A percentile compares a stretch with the other conserved stretches of the same genome.
These are phyloP conservation scores for Oscheius sp. DNA, from an alignment of 2,888 invertebrate species.

Conservation along the genomic window DNA sequence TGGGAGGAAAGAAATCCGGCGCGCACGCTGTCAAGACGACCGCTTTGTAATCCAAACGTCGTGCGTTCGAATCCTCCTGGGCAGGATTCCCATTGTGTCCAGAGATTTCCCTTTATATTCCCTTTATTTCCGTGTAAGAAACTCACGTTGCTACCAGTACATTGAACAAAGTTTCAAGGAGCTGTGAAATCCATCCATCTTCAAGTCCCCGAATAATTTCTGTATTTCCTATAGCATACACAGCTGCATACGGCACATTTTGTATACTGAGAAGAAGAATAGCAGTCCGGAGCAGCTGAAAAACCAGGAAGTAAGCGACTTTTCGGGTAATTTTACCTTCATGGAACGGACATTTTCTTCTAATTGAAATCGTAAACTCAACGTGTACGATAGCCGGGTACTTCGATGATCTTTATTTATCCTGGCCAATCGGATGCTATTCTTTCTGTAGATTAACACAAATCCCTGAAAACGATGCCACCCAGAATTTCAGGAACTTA, in stretches of 20 bases:
- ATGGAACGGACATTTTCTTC: slow-evolving; percentile 32
- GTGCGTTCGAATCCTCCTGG: no score
- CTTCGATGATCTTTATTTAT: slow-evolving; percentile 15
- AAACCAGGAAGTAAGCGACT: neutral
- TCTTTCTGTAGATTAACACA: slow-evolving; percentile 1
- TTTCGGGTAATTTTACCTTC: slow-evolving; percentile 11
- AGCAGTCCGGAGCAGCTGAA: slow-evolving; percentile 11
- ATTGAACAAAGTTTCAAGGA: slow-evolving; percentile 27
- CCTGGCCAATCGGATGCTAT: neutral
- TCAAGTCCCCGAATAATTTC: neutral
- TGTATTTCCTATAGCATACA: slow-evolving; percentile 4
- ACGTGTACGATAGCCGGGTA: slow-evolving; percentile 11
- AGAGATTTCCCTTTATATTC: no score
- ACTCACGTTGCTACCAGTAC: slow-evolving; percentile 28
- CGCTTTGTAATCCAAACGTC: no score
- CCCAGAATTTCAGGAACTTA: neutral
- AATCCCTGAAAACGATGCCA: neutral
- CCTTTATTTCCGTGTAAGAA: no score
- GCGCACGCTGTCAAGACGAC: no score
- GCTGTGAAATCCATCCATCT: slow-evolving; percentile 25
- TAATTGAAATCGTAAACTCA: slow-evolving; percentile 34
- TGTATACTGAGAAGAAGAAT: slow-evolving; percentile 23
- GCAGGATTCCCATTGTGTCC: no score
- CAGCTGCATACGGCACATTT: slow-evolving; percentile 4
- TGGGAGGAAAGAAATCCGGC: no score